Percentiles rank a stretch among this genome's conserved stretches.
Conservation (phyloP, 2,888 invertebrate species). For the Zele albiditarsus region DNA sequence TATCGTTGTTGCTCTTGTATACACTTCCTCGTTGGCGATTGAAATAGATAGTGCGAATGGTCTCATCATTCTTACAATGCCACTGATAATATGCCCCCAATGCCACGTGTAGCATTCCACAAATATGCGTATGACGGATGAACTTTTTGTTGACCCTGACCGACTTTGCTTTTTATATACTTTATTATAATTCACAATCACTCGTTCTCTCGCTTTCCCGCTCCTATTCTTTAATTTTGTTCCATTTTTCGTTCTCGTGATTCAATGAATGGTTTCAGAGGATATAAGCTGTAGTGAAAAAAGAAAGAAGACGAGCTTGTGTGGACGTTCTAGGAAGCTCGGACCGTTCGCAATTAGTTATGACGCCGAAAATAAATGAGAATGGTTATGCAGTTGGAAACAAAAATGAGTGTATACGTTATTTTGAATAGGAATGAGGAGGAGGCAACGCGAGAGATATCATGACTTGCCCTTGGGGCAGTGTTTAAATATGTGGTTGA, state of each 20-base stretch:
- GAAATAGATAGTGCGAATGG: background rate
- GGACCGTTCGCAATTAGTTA: background rate
- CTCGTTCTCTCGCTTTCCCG: background rate
- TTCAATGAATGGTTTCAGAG: background rate
- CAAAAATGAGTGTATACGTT: slow-evolving; percentile 6
- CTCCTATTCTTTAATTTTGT: background rate
- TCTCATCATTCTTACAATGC: background rate
- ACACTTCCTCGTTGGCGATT: background rate
- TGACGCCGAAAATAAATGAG: background rate
- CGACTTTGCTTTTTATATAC: background rate
- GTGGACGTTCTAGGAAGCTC: background rate
- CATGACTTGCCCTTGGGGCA: slow-evolving; percentile 31
- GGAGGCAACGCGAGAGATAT: background rate
- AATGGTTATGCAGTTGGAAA: background rate
- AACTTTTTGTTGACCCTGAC: slow-evolving; percentile 4
- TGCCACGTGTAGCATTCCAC: background rate
- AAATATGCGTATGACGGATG: background rate
- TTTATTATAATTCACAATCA: background rate
- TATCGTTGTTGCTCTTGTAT: no score
- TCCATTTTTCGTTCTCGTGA: background rate
- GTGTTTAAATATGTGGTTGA: slow-evolving; percentile 9
- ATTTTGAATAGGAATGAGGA: background rate
- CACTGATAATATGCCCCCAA: background rate
- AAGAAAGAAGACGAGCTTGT: background rate
- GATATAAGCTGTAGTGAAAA: background rate